These are phyloP conservation scores for Rhabdophis nuchalis DNA, from an alignment of 2,797 vertebrate species.

Conservation along the genomic window DNA sequence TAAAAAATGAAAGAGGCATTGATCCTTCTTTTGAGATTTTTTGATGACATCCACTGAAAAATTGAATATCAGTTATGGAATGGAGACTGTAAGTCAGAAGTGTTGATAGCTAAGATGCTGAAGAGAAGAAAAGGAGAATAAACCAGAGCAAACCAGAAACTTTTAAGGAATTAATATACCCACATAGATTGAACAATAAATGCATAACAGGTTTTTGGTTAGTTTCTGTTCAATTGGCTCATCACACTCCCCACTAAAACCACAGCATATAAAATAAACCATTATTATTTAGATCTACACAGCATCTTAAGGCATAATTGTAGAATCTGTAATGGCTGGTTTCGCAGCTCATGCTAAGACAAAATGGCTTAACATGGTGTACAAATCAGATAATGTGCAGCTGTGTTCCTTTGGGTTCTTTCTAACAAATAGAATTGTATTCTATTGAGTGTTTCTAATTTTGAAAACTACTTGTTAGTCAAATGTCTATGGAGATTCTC, in stretches of 20 bases:
- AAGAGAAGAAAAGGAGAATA: not conserved
- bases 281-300: not conserved
- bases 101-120: not conserved
- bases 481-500: too few species aligned
- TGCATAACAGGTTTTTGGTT: not conserved
- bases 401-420: not conserved
- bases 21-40: not conserved
- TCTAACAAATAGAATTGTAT: not conserved
- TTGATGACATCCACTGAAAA: not conserved
- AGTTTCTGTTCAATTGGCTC: not conserved
- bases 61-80: not conserved
- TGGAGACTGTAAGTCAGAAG: not conserved
- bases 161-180: not conserved
- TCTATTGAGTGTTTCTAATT: not conserved
- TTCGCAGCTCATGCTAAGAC: not conserved
- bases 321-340: not conserved
- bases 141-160: not conserved
- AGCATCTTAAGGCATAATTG: not conserved
- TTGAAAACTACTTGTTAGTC: not conserved
- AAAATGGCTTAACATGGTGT: not conserved
- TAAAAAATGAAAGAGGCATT: not conserved
- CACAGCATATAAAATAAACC: not conserved
- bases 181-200: not conserved
- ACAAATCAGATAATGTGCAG: not conserved
- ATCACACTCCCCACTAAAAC: not conserved